phyloP scores from a whole-genome alignment of 2,797 vertebrate species.

The Falco rusticolus region DNA sequence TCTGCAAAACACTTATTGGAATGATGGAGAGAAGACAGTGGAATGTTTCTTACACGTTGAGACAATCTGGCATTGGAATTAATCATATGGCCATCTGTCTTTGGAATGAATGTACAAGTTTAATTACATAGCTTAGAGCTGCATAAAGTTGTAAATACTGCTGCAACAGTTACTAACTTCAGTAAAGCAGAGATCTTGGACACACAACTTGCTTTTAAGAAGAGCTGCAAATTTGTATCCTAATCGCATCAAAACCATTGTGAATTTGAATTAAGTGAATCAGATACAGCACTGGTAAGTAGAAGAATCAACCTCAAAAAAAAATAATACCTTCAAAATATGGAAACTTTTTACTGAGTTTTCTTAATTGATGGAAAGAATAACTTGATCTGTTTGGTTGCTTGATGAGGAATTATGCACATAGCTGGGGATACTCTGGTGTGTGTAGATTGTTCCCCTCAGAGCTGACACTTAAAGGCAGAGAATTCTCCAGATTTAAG shows the following conservation, averaged over 20 bases:
- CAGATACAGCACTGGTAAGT: background rate
- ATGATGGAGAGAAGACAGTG: background rate
- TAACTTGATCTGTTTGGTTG: background rate
- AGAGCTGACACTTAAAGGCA: background rate
- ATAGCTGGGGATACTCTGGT: background rate
- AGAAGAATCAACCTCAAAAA: background rate
- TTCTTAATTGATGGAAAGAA: background rate
- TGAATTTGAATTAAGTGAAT: background rate
- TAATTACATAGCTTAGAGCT: background rate
- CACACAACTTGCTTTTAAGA: background rate
- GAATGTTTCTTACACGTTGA: background rate
- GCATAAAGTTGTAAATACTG: background rate
- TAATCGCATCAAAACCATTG: background rate
- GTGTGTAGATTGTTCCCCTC: background rate
- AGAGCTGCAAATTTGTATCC: background rate
- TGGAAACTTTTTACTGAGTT: background rate
- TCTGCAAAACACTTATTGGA: background rate
- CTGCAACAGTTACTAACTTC: background rate
- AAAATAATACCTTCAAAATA: background rate
- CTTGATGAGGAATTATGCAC: background rate
- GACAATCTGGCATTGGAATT: background rate
- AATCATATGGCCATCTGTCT: background rate
- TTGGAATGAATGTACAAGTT: background rate
- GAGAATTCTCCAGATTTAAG: background rate
- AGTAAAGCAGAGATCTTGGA: background rate